Evolutionary conservation across 1,140 invertebrate genomes (phyloP).

Genomic region (Planococcus citri): DNA sequence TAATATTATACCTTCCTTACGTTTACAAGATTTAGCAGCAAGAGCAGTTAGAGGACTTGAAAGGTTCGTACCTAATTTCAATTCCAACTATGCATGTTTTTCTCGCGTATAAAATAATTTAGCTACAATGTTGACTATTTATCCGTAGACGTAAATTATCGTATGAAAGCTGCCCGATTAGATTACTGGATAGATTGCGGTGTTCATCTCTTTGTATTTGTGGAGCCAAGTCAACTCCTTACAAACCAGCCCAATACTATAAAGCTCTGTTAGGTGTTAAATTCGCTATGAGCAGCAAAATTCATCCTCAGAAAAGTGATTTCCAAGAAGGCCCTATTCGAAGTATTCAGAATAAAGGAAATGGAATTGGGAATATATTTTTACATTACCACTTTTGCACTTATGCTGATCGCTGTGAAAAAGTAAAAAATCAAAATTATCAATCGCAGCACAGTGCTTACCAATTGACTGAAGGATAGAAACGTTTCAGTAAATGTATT

Average conservation of each 20-base stretch:
- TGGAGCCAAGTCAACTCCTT: background rate
- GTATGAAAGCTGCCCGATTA: background rate
- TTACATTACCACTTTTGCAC: constrained; percentile 10
- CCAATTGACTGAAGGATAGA: no score
- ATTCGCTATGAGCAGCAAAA: background rate
- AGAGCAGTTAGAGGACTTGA: background rate
- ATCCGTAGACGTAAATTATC: background rate
- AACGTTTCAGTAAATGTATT: no score
- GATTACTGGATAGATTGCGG: background rate
- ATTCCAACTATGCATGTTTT: no score
- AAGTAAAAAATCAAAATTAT: background rate
- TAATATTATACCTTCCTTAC: background rate
- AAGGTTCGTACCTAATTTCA: no score
- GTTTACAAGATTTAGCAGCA: background rate
- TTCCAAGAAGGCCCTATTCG: background rate
- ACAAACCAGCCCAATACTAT: background rate
- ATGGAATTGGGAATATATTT: background rate
- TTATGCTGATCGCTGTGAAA: background rate
- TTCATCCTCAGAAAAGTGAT: constrained; percentile 2
- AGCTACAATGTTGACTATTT: no score
- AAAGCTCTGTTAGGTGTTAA: background rate
- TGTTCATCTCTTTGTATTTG: background rate
- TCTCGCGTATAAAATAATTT: no score
- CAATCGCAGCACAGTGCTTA: background rate
- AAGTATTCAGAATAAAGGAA: background rate